phyloP scores from a whole-genome alignment of 2,113 vertebrate species.

The Pavo muticus region DNA sequence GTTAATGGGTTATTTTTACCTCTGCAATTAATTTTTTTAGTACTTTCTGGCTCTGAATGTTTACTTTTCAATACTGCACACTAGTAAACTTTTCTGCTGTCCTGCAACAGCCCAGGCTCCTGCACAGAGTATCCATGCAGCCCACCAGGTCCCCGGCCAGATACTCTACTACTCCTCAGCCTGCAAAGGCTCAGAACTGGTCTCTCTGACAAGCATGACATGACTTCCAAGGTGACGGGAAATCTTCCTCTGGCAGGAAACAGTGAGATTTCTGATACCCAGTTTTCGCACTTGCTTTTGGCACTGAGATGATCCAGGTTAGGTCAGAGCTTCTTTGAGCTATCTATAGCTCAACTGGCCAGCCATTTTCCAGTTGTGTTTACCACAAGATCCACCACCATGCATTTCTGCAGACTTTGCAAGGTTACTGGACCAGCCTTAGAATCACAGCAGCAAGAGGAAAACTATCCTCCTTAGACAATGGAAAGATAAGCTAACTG shows the following conservation, averaged over 20 bases:
- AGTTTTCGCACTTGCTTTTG: neutral
- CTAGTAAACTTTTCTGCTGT: neutral
- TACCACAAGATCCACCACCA: neutral
- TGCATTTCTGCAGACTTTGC: neutral
- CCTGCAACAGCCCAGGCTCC: too few species aligned
- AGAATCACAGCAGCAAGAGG: too few species aligned
- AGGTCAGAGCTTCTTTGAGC: neutral
- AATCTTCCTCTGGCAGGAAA: neutral
- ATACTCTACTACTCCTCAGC: neutral
- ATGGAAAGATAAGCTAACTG: too few species aligned
- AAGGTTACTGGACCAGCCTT: too few species aligned
- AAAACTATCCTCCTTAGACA: too few species aligned
- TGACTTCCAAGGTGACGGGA: neutral
- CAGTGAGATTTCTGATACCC: neutral
- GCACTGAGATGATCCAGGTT: neutral
- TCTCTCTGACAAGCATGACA: neutral
- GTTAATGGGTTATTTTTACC: neutral
- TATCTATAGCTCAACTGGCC: neutral
- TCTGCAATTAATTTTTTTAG: neutral
- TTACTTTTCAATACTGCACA: neutral
- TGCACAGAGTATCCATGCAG: accelerated
- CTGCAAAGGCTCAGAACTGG: neutral
- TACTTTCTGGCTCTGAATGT: neutral
- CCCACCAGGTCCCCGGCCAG: neutral
- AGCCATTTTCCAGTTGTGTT: neutral